These are phyloP conservation scores for Cheilosia impressa DNA, from an alignment of 2,888 invertebrate genomes.

Conservation along the genomic window DNA sequence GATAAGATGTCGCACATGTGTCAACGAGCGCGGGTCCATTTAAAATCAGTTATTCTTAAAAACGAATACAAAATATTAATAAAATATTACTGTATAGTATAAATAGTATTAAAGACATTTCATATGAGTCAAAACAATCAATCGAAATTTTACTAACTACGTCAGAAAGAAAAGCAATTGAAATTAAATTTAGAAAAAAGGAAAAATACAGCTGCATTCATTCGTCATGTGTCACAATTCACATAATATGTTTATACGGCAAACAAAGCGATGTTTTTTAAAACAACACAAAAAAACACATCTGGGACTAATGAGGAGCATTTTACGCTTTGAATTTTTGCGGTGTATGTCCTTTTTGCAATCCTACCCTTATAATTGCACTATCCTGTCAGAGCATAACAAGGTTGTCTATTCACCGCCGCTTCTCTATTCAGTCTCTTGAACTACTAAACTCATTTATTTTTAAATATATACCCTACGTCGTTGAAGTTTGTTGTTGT, in stretches of 20 bases:
- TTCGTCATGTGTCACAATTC: conserved; percentile 57
- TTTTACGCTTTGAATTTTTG: conserved; percentile 48
- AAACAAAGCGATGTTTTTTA: conserved; percentile 42
- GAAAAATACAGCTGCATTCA: neutral
- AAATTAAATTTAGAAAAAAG: no score
- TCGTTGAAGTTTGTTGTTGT: conserved; percentile 18
- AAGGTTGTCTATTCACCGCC: conserved; percentile 25
- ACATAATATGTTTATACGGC: conserved; percentile 30
- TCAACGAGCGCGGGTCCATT: no score
- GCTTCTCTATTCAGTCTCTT: conserved; percentile 39
- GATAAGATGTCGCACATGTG: no score
- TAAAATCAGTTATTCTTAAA: no score
- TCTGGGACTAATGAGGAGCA: conserved; percentile 59
- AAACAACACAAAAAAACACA: conserved; percentile 28
- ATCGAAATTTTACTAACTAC: neutral
- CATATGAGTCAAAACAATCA: no score
- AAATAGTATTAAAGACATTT: no score
- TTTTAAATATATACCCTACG: conserved; percentile 37
- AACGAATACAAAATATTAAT: no score
- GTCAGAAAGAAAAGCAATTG: neutral
- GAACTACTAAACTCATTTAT: conserved; percentile 66
- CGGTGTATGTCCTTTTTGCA: conserved; percentile 44
- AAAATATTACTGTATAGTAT: no score
- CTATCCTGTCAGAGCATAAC: conserved; percentile 32
- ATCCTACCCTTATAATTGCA: conserved; percentile 47